Base-by-base conservation (phyloP, 2,888 invertebrate species). In the Caradrina clavipalpis region DNA sequence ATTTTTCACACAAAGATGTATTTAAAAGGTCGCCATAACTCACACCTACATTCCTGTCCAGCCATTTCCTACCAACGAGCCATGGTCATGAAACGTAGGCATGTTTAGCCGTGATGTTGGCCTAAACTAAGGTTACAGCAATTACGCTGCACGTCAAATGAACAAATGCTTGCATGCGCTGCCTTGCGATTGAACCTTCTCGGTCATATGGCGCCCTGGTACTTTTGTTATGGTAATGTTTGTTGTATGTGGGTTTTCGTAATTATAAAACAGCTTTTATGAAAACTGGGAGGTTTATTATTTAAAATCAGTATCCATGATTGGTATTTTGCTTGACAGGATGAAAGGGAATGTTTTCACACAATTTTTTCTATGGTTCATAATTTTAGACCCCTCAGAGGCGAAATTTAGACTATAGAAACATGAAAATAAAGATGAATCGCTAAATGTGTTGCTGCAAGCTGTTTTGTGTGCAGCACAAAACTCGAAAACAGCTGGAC, bases 111-210 rank as follows among this genome's bases (percentile, higher is more conserved):
- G 8, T 76, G 63, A 31, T 59, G 74, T 71, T 55, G 60, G 65
- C 75, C 78, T 51, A 58, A 64, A 55, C 76, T 65, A 84, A 84
- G 81, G 83, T 81, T 79, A 70, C 0, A 72, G 26, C 69, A 82
- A 82, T 83, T 83, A 84, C 47, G 56, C 13, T 57, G 69, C 77
- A 68, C 78, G 84, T 54, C 71, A 72, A 61, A 78, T 64, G 58
- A 63, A 70, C 62, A 62, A 78, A 74, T 45, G 67, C 67, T 69
- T 74, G 80, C 78, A 75, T 69, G 69, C 56, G 55, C 72, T 74
- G 56, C 84, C 84, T 84, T 76, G 82, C 31, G 42, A 80, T 75
- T 84, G 83, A 84, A 84, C 84, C 80, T 67, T 42, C 76, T 54
- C n/a, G 61, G 70, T 59, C 53, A 51, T 75, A 13, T 39, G 13